A percentile compares a stretch with the other conserved stretches of the same genome.
These are phyloP conservation scores for Macrotus californicus DNA, from an alignment of 2,113 vertebrate genomes.

Conservation along the genomic window DNA sequence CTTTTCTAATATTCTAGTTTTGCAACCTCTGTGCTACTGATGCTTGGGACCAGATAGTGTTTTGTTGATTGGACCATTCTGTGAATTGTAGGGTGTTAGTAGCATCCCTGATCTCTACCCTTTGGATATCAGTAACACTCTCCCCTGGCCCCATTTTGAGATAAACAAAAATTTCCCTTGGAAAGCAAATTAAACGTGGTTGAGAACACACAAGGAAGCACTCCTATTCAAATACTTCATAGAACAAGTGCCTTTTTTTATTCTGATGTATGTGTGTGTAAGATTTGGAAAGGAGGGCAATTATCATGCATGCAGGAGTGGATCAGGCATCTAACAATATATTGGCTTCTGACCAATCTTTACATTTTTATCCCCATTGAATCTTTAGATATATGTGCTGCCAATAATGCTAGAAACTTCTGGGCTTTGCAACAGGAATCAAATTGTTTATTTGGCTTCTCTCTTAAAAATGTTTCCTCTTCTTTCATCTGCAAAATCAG, in stretches of 20 bases:
- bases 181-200: neutral
- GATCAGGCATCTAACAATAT: neutral
- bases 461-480: neutral
- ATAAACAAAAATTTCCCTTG: neutral
- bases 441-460: neutral
- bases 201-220: neutral
- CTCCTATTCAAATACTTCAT: neutral
- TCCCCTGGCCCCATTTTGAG: neutral
- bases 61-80: neutral
- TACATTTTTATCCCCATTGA: neutral
- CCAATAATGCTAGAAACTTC: neutral
- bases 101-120: neutral
- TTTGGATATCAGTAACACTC: neutral
- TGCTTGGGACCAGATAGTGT: neutral
- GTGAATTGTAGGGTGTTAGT: neutral
- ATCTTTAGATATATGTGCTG: neutral
- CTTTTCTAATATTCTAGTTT: neutral
- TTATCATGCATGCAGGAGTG: neutral
- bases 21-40: neutral
- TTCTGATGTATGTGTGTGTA: neutral
- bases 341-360: neutral
- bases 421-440: neutral
- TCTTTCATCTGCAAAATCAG: neutral
- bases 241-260: neutral
- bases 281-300: neutral